Evolutionary conservation across 2,113 vertebrate genomes (phyloP).

Genomic region (Damaliscus lunatus): DNA sequence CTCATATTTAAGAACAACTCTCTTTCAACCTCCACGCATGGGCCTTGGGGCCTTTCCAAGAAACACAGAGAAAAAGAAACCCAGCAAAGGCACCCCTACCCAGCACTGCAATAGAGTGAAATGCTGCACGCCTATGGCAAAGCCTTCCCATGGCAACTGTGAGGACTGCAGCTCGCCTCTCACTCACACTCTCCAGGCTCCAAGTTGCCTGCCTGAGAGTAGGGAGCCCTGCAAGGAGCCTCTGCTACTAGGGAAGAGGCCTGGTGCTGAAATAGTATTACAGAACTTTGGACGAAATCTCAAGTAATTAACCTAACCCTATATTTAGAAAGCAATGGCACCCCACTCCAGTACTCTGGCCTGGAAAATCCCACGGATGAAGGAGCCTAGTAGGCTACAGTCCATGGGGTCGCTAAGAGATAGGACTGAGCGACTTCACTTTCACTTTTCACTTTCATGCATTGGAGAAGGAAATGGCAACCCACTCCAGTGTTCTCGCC

Average conservation of each 20-base stretch:
- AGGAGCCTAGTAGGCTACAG: too few relatives aligned
- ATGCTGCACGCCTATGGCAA: fast-evolving
- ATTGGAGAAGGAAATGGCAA: too few relatives aligned
- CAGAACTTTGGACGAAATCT: background rate
- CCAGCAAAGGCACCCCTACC: background rate
- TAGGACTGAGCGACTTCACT: too few relatives aligned
- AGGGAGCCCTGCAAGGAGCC: background rate
- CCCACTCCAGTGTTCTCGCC: too few relatives aligned
- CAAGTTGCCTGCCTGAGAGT: background rate
- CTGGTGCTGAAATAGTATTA: background rate
- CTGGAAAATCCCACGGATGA: too few relatives aligned
- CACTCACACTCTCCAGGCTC: background rate
- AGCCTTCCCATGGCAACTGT: background rate
- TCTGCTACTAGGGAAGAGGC: background rate
- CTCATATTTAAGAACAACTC: background rate
- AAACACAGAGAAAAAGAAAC: background rate
- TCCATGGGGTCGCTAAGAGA: too few relatives aligned
- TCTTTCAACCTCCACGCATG: background rate
- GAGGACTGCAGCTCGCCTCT: background rate
- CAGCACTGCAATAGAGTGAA: background rate
- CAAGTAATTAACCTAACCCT: background rate
- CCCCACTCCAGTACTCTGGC: too few relatives aligned
- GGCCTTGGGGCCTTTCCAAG: background rate
- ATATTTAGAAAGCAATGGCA: background rate
- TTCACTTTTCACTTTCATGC: too few relatives aligned